phyloP scores from a whole-genome alignment of 2,888 invertebrate genomes.

The Onchidella celtica region DNA sequence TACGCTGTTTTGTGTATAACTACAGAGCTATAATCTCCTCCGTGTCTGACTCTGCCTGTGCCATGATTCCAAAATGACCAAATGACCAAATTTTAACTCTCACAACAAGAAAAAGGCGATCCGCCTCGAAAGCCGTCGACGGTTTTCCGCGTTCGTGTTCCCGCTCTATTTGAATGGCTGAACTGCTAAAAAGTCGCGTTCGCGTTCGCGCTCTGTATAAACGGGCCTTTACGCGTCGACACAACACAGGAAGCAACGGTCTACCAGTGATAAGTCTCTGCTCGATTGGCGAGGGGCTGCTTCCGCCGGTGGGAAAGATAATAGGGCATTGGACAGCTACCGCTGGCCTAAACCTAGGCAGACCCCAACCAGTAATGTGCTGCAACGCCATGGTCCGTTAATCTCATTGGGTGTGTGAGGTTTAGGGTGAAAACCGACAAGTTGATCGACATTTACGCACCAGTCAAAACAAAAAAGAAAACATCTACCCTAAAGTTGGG shows the following conservation, averaged over 20 bases:
- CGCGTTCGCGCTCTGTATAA: too few relatives aligned
- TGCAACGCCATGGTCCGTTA: neutral
- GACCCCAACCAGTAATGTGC: neutral
- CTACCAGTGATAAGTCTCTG: neutral
- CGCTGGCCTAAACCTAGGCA: constrained; percentile 8
- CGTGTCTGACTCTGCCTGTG: too few relatives aligned
- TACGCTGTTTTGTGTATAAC: too few relatives aligned
- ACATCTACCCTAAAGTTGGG: neutral
- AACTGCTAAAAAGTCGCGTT: too few relatives aligned
- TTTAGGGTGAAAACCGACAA: constrained; percentile 5
- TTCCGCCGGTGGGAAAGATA: neutral
- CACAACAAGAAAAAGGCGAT: too few relatives aligned
- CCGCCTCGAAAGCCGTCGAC: too few relatives aligned
- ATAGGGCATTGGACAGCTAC: neutral
- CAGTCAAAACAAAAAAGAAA: neutral
- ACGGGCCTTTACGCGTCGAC: neutral
- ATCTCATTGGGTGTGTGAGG: constrained; percentile 15
- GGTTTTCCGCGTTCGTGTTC: too few relatives aligned
- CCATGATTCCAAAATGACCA: too few relatives aligned
- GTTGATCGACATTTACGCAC: neutral
- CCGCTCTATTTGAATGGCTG: too few relatives aligned
- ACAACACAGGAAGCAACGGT: neutral
- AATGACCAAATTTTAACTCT: too few relatives aligned
- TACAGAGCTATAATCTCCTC: too few relatives aligned
- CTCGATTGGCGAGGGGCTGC: neutral